These are phyloP conservation scores for Pungitius pungitius DNA, from an alignment of 2,113 vertebrate genomes.

Conservation along the genomic window DNA sequence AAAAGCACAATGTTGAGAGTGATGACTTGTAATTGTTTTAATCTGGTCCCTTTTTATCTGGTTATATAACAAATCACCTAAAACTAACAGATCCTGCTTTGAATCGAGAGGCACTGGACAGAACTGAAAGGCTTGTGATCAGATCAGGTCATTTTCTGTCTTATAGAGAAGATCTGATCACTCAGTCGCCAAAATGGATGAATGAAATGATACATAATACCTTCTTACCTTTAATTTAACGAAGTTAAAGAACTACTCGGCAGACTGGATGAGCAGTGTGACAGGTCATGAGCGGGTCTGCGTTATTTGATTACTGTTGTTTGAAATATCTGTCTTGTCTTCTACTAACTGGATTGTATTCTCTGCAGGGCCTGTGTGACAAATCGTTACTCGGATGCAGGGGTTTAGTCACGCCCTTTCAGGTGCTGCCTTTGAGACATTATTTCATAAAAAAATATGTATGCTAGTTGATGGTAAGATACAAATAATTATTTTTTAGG, in stretches of 20 bases:
- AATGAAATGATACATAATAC: background rate
- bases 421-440: too few relatives aligned
- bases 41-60: slow-evolving; percentile 24
- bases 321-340: too few relatives aligned
- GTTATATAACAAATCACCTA: slow-evolving; percentile 40
- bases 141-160: slow-evolving; percentile 28
- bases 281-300: background rate
- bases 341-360: too few relatives aligned
- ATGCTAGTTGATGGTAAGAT: too few relatives aligned
- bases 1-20: slow-evolving; percentile 45
- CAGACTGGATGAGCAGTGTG: background rate
- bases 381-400: too few relatives aligned
- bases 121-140: slow-evolving; percentile 16
- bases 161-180: background rate
- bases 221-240: background rate
- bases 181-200: too few relatives aligned
- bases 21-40: slow-evolving; percentile 57
- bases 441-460: too few relatives aligned
- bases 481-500: too few relatives aligned
- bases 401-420: too few relatives aligned
- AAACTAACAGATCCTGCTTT: slow-evolving; percentile 31
- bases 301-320: too few relatives aligned
- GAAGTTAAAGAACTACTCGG: background rate
- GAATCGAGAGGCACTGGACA: slow-evolving; percentile 42
- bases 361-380: too few relatives aligned